Base-by-base conservation (phyloP, 1,140 invertebrate species). In the Mylabris phalerata region DNA sequence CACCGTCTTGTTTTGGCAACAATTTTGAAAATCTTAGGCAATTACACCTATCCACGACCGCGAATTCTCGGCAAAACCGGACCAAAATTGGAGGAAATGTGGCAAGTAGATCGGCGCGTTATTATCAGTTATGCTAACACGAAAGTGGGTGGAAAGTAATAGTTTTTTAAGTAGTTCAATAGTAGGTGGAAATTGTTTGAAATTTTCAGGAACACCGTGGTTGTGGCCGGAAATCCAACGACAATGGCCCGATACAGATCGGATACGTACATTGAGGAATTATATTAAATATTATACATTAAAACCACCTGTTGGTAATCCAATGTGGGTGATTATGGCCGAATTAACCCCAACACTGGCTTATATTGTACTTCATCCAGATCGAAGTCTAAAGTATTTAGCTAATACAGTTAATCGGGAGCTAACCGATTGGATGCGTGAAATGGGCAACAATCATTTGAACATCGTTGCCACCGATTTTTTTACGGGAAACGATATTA, bases 381-480 rank as follows among this genome's bases (percentile, higher is more conserved):
- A 77, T 7, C 80, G 80, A 6, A 86, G 85, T 3, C 69, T 91
- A 11, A 74, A 87, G 11, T 78, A 81, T 9, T 78, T 88, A 70
- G 87, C 88, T 0, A 80, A 89, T 63, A 73, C 71, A 0, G 79
- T 87, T n/a, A 89, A 89, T 68, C 72, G 78, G 32, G 79, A 84
- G 64, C 75, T 89, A 0, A 87, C 85, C 0, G 68, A 69, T n/a
- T 84, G 86, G 72, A 80, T 87, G 59, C 65, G 82, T 60, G 63
- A 79, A 26, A 48, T 50, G 40, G 71, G 83, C 80, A 80, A 82
- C 71, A 73, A 81, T 2, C 78, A 81, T 57, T 80, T 85, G 3
- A 89, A 88, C 65, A 82, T 89, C 25, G 77, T 89, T 0, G 84
- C 88, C 0, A 83, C 82, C 3, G 88, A 91, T 69, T 91, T 87